Evolutionary conservation across 2,113 vertebrate genomes (phyloP), one percentile per base, ranked within the genome.

Genomic region (Tetraodon nigroviridis): DNA sequence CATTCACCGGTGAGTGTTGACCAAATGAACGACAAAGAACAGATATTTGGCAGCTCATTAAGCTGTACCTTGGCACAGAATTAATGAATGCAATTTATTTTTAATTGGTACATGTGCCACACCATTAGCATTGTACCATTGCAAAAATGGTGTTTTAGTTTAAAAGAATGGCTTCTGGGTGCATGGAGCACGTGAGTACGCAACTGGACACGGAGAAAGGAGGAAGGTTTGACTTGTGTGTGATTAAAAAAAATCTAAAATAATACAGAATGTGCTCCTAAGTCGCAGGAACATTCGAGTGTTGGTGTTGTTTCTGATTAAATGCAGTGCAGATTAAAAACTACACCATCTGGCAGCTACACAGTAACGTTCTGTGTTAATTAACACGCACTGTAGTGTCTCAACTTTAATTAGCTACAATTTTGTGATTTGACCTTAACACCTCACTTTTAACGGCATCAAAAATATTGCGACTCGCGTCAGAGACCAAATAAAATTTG

Each of bases 1-100:
- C 24, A 55, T 57, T 72, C 58, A 64, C 10, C 37, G 53, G 21
- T 67, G 48, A 53, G 58, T 29, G 40, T 50, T 62, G 61, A 53
- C 50, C 40, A 24, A 61, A 11, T 57, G 58, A 67, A 69, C 32
- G 32, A 10, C 14, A 50, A 44, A 3, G 55, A 51, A 41, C 48
- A 0, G 57, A 61, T 61, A 47, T 56, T 64, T 58, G 41, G 32
- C 37, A 51, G 20, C 10, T 24, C 60, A 44, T 48, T 44, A 40
- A 61, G 61, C 13, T 55, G 53, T 59, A 45, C 32, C 24, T 21
- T 68, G 11, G 13, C 55, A 22, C 19, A 51, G 24, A 51, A 69
- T 54, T 47, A 49, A 57, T 54, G 24, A 37, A 44, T 40, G 17
- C 55, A 19, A 55, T 24, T 49, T 4, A 41, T 55, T 4, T 51